Percentiles rank a stretch among this genome's conserved stretches.
phyloP scores from a whole-genome alignment of 2,113 vertebrate species.

The Rynchops niger region DNA sequence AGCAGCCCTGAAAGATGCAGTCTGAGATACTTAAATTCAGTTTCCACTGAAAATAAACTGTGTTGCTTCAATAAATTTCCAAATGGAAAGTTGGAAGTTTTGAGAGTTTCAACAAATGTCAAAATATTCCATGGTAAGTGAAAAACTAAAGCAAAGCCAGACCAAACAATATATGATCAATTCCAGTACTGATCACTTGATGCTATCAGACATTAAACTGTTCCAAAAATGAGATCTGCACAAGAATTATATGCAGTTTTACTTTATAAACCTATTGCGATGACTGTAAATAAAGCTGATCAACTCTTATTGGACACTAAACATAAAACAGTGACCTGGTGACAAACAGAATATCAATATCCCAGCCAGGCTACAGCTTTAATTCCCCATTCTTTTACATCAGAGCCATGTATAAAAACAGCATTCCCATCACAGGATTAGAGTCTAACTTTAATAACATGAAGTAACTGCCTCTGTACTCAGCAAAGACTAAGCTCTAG shows the following conservation, averaged over 20 bases:
- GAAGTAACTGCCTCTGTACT: background rate
- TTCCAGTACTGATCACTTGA: background rate
- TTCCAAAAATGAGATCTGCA: background rate
- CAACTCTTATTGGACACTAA: background rate
- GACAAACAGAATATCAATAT: background rate
- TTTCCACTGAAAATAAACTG: slow-evolving; percentile 27
- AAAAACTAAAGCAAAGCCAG: slow-evolving; percentile 43
- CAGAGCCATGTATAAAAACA: background rate
- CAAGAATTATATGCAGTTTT: background rate
- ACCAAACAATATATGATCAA: background rate
- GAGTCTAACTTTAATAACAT: background rate
- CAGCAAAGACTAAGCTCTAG: background rate
- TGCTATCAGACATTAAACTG: background rate
- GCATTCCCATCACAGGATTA: background rate
- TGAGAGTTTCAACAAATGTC: background rate
- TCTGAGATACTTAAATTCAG: background rate
- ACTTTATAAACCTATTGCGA: background rate
- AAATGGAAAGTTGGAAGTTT: background rate
- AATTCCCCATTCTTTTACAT: background rate
- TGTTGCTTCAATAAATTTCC: background rate
- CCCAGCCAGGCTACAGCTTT: background rate
- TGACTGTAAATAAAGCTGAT: background rate
- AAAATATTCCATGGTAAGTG: slow-evolving; percentile 27
- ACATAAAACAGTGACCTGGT: background rate
- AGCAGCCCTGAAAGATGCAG: background rate